phyloP scores from a whole-genome alignment of 2,113 vertebrate genomes.

The Vidua macroura region DNA sequence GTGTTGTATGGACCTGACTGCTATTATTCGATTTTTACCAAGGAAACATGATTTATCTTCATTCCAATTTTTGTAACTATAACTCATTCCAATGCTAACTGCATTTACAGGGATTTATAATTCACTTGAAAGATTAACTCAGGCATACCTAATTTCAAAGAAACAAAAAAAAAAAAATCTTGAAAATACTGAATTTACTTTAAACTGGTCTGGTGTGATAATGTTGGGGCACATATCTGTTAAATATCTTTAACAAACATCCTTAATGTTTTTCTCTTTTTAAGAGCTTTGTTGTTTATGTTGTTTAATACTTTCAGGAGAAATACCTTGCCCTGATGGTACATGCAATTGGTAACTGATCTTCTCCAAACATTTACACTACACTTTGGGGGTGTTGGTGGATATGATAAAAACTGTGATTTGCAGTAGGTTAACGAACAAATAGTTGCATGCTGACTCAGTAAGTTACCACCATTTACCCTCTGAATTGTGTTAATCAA shows the following conservation, averaged over 20 bases:
- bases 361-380: neutral
- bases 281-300: neutral
- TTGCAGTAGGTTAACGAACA: neutral
- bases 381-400: neutral
- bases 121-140: conserved; percentile 16
- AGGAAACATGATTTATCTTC: conserved; percentile 28
- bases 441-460: neutral
- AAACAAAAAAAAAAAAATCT: neutral
- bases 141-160: neutral
- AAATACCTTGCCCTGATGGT: neutral
- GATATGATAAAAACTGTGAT: neutral
- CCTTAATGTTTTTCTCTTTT: neutral
- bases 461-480: neutral
- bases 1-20: neutral
- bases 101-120: conserved; percentile 9
- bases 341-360: neutral
- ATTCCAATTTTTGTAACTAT: neutral
- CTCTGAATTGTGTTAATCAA: neutral
- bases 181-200: neutral
- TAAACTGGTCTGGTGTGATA: neutral
- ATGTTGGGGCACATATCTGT: neutral
- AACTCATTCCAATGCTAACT: conserved; percentile 8
- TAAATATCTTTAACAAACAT: neutral
- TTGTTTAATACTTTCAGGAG: neutral
- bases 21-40: neutral